Conservation (phyloP, 53 echinoderm and acorn worm species). For the Echinometra lucunter region DNA sequence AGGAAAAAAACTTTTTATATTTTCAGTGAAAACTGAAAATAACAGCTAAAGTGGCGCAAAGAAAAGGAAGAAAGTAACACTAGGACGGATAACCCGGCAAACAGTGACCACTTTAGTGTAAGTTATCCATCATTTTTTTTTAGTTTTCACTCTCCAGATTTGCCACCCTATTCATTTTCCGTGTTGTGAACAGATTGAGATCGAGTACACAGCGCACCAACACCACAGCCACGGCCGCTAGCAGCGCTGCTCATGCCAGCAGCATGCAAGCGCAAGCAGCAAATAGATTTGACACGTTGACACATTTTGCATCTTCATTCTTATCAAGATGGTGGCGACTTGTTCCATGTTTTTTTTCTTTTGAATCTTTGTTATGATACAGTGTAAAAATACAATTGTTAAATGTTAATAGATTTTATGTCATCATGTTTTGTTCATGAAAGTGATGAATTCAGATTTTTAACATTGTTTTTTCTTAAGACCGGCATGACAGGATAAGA, state of each 20-base stretch:
- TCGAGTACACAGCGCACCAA: background rate
- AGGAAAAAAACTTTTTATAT: slow-evolving; percentile 54
- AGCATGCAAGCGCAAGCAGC: too few species aligned
- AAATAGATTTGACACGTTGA: slow-evolving; percentile 15
- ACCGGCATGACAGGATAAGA: too few species aligned
- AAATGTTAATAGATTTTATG: too few species aligned
- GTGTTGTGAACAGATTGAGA: background rate
- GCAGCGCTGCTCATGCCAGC: slow-evolving; percentile 17
- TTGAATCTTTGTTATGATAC: too few species aligned
- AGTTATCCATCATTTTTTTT: background rate
- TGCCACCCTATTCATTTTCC: background rate
- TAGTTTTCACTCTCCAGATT: slow-evolving; percentile 56
- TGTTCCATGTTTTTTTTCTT: too few species aligned
- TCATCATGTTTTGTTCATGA: too few species aligned
- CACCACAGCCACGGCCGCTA: slow-evolving; percentile 10
- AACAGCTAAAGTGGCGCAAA: slow-evolving; percentile 54
- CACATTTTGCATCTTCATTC: too few species aligned
- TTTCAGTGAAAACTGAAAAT: slow-evolving; percentile 69
- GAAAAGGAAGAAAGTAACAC: slow-evolving; percentile 59
- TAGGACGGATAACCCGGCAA: slow-evolving; percentile 68
- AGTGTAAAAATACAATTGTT: too few species aligned
- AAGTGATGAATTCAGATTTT: too few species aligned
- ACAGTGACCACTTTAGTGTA: slow-evolving; percentile 64
- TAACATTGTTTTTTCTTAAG: too few species aligned
- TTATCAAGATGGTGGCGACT: background rate